Evolutionary conservation across 1,140 invertebrate genomes (phyloP).

Genomic region (Drosophila ironensis): DNA sequence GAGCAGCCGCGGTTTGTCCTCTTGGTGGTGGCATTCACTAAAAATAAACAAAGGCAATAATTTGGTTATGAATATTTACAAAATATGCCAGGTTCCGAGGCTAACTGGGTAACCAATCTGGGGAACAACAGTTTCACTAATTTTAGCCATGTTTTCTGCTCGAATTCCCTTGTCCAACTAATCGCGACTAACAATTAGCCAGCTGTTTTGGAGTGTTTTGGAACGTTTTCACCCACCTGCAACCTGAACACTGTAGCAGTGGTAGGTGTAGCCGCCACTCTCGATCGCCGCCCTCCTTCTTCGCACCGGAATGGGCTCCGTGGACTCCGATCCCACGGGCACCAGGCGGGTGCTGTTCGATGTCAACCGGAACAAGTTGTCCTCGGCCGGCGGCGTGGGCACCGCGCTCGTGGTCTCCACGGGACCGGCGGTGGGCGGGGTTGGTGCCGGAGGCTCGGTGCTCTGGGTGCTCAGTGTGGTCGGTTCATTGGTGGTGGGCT

Average conservation of each 20-base stretch:
- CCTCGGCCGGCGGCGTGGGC: constrained; percentile 62
- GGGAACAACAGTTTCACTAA: too few relatives aligned
- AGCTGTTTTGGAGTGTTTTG: neutral
- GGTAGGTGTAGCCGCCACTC: constrained; percentile 52
- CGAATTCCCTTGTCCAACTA: too few relatives aligned
- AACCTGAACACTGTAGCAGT: constrained; percentile 61
- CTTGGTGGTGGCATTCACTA: neutral
- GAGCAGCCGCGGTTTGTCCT: constrained; percentile 60
- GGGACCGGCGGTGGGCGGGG: constrained; percentile 60
- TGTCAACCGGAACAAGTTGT: constrained; percentile 8
- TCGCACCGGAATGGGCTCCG: constrained; percentile 1
- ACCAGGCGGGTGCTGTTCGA: constrained; percentile 29
- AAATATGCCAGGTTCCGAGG: too few relatives aligned
- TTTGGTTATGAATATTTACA: neutral
- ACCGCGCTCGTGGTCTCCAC: constrained; percentile 48
- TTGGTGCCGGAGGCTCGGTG: constrained; percentile 54
- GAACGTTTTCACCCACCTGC: constrained; percentile 12
- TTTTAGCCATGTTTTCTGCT: too few relatives aligned
- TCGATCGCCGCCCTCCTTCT: constrained; percentile 42
- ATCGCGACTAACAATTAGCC: too few relatives aligned
- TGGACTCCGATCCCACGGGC: neutral
- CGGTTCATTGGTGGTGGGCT: constrained; percentile 17
- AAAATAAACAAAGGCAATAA: neutral
- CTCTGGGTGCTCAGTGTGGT: constrained; percentile 17
- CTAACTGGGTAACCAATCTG: too few relatives aligned